Evolutionary conservation across 1,140 invertebrate species (phyloP), one percentile per base, ranked within the genome.

Genomic region (Brachionus asplanchnoidis): DNA sequence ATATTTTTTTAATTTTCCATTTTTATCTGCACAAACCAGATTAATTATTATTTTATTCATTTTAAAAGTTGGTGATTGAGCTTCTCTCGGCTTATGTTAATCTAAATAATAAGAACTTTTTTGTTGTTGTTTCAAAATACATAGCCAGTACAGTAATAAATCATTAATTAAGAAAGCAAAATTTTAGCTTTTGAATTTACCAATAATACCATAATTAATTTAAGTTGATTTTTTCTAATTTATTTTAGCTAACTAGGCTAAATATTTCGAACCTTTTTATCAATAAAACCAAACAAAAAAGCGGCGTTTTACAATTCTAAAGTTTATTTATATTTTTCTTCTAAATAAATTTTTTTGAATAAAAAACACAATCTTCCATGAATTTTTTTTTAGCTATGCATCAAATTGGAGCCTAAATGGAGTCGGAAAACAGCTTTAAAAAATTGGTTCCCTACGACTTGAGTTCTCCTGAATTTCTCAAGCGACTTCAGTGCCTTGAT

Each of bases 401-500:
- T 36, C 32, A 36, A 36, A 36, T 36, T 36, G 32, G 32, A 70
- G n/a, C 5, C 14, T 36, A 32, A 12, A 75, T 44, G 40, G 40
- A 75, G 32, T 23, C 4, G 14, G 40, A 75, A 8, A 36, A n/a
- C 7, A 77, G n/a, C 53, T 77, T 77, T 50, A 23, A 36, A 46
- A 32, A 77, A 53, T 77, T 77, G 23, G 73, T 77, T 12, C 42
- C 73, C 0, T 77, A 77, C 23, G 73, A 77, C 7, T 32, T 77
- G 17, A 50, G 26, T 26, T 20, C 32, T 50, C 79, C 79, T 20
- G 79, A 82, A 14, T 82, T 82, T 65, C 42, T 65, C 5, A 42
- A 44, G 23, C 23, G 79, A 12, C 53, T 82, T 44, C 79, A 82
- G 40, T 82, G 79, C 44, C 14, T 44, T 12, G 79, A 82, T 42